A percentile compares a stretch with the other conserved stretches of the same genome.
Evolutionary conservation across 2,888 invertebrate genomes (phyloP).

Genomic region (Diaperis boleti): DNA sequence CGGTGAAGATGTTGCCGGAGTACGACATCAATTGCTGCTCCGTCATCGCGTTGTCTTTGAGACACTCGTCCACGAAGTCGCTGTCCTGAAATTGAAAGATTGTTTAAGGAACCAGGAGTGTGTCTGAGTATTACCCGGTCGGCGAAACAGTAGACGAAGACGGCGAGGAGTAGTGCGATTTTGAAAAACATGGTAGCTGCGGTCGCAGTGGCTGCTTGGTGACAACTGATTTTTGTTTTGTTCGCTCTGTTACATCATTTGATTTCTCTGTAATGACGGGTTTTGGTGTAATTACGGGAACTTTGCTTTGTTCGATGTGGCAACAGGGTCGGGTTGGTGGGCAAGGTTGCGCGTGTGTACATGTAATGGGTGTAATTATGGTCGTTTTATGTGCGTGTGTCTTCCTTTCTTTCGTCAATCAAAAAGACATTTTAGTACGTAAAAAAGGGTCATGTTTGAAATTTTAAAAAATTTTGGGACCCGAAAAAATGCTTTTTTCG

Average conservation of each 20-base stretch:
- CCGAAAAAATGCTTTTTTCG: too few relatives aligned
- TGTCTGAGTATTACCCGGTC: not conserved
- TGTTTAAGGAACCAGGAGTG: not conserved
- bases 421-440: too few relatives aligned
- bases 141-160: not conserved
- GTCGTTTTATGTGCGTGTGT: too few relatives aligned
- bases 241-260: not conserved
- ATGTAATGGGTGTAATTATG: too few relatives aligned
- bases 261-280: not conserved
- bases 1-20: not conserved
- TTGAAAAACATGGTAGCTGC: not conserved
- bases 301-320: not conserved
- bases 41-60: constrained; percentile 2
- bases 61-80: not conserved
- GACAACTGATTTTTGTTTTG: not conserved
- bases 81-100: not conserved
- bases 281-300: not conserved
- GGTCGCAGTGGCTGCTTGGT: not conserved
- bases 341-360: not conserved
- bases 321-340: not conserved
- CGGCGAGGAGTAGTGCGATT: not conserved
- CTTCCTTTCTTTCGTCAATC: too few relatives aligned
- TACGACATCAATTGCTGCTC: constrained; percentile 2
- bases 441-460: too few relatives aligned
- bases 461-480: too few relatives aligned